phyloP scores from a whole-genome alignment of 2,888 invertebrate species.

The Buathra laborator region DNA sequence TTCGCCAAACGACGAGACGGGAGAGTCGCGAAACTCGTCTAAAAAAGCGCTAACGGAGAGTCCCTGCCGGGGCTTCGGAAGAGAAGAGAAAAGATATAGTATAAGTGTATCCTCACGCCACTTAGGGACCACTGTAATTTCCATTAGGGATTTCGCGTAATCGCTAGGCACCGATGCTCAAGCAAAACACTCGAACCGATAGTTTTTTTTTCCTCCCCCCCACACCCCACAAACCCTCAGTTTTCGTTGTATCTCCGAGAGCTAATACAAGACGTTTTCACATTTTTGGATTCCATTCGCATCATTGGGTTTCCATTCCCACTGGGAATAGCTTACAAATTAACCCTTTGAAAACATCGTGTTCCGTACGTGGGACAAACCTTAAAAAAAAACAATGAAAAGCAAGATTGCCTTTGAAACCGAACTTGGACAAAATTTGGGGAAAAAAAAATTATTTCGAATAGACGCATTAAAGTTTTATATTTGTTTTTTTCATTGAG shows the following conservation, averaged over 20 bases:
- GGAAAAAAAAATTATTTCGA: too few species aligned
- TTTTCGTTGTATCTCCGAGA: conserved; percentile 28
- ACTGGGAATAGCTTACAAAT: conserved; percentile 2
- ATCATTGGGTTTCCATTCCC: conserved; percentile 24
- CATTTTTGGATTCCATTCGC: conserved; percentile 44
- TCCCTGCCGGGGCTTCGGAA: conserved; percentile 62
- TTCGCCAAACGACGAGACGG: conserved; percentile 25
- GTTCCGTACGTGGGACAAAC: background rate
- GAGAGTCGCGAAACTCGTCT: conserved; percentile 60
- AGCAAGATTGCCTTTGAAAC: background rate
- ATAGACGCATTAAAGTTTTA: too few species aligned
- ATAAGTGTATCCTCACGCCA: conserved; percentile 80
- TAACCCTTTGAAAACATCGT: background rate
- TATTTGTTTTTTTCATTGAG: too few species aligned
- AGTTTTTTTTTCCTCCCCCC: conserved; percentile 17
- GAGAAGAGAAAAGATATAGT: conserved; percentile 51
- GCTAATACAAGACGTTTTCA: conserved; percentile 42
- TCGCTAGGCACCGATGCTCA: conserved; percentile 65
- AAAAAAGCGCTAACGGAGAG: conserved; percentile 81
- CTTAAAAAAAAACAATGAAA: background rate
- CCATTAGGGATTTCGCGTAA: conserved; percentile 81
- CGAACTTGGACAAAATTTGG: background rate
- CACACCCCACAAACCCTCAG: too few species aligned
- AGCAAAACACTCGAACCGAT: conserved; percentile 41
- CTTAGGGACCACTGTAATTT: conserved; percentile 84